Conservation (phyloP, 2,888 invertebrate species). For the Melieria crassipennis region DNA sequence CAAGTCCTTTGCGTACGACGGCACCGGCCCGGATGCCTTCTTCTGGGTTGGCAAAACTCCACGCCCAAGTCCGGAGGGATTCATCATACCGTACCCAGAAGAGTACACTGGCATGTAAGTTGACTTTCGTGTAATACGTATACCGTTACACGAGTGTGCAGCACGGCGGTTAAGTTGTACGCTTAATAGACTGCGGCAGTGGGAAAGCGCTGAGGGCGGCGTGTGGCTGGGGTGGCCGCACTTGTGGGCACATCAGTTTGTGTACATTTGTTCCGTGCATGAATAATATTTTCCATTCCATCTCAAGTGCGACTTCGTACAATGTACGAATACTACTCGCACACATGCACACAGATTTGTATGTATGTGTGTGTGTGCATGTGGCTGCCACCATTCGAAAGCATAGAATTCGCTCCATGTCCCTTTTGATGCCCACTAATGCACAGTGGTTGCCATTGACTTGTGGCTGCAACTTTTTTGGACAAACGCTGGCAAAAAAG, state of each 20-base stretch:
- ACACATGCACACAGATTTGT: too few species aligned
- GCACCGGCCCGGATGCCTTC: slow-evolving; percentile 86
- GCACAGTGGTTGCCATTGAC: not conserved
- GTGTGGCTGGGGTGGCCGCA: too few species aligned
- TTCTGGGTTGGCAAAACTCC: slow-evolving; percentile 90
- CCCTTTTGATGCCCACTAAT: not conserved
- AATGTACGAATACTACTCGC: too few species aligned
- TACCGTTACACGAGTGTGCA: not conserved
- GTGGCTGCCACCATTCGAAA: too few species aligned
- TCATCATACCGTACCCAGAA: slow-evolving; percentile 87
- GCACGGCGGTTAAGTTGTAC: too few species aligned
- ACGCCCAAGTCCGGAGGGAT: slow-evolving; percentile 83
- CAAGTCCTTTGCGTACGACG: slow-evolving; percentile 88
- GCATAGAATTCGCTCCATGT: not conserved
- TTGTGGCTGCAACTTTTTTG: not conserved
- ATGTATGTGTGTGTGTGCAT: too few species aligned
- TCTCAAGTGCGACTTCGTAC: too few species aligned
- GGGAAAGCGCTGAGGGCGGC: too few species aligned
- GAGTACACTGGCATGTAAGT: slow-evolving; percentile 82
- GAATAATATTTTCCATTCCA: too few species aligned
- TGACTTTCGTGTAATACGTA: slow-evolving; percentile 16
- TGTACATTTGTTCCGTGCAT: too few species aligned
- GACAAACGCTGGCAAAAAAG: not conserved
- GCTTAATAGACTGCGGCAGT: too few species aligned
- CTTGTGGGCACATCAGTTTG: too few species aligned